Conservation (phyloP, 2,888 invertebrate species). For the Merodon equestris region DNA sequence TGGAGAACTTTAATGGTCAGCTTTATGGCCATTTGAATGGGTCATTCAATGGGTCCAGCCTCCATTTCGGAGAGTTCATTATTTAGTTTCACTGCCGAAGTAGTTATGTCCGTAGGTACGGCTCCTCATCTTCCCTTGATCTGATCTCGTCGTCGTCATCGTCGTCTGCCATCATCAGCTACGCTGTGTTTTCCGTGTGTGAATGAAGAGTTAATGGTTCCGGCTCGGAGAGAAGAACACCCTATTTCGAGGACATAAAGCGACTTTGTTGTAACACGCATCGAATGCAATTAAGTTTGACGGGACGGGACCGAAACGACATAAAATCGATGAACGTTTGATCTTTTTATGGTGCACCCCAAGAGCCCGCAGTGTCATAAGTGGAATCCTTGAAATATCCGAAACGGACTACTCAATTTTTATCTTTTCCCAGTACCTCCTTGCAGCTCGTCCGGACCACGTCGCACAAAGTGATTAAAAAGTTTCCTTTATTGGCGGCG, state of each 20-base stretch:
- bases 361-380: conserved; percentile 58
- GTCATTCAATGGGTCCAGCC: conserved; percentile 68
- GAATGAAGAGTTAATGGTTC: conserved; percentile 26
- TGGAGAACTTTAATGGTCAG: conserved; percentile 68
- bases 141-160: too few relatives aligned
- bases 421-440: conserved; percentile 48
- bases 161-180: conserved; percentile 18
- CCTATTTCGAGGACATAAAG: conserved; percentile 61
- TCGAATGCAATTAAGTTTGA: conserved; percentile 68
- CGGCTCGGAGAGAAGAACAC: conserved; percentile 23
- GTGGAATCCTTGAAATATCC: conserved; percentile 67
- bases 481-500: conserved; percentile 65
- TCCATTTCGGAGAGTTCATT: conserved; percentile 67
- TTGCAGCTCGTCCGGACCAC: conserved; percentile 21
- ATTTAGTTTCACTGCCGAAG: conserved; percentile 51
- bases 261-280: conserved; percentile 63
- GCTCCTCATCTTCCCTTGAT: too few relatives aligned
- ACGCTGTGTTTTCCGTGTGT: conserved; percentile 3
- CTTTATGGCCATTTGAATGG: conserved; percentile 70
- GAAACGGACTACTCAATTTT: conserved; percentile 65
- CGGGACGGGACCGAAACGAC: conserved; percentile 52
- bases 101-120: conserved; percentile 3
- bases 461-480: conserved; percentile 66
- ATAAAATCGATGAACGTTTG: conserved; percentile 68
- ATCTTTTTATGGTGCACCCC: conserved; percentile 58